Conservation (phyloP, 1,140 invertebrate genomes). For the Bombus superbus region DNA sequence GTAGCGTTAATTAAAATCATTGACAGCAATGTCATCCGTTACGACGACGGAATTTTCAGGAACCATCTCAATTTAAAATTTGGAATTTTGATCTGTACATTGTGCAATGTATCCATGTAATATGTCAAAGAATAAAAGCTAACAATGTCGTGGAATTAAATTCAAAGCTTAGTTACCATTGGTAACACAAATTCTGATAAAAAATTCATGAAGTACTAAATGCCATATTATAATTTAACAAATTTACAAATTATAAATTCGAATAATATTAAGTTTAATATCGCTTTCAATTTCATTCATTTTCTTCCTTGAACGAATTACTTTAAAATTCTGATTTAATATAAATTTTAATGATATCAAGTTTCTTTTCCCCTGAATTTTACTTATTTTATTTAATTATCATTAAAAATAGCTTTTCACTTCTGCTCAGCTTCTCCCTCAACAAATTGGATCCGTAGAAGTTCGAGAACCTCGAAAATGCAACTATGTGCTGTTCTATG, state of each 20-base stretch:
- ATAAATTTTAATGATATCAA: background rate
- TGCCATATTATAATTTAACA: background rate
- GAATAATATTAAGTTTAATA: too few species aligned
- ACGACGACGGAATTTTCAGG: too few species aligned
- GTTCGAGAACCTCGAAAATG: background rate
- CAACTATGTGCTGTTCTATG: too few species aligned
- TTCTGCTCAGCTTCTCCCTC: background rate
- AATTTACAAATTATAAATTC: background rate
- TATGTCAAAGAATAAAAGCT: background rate
- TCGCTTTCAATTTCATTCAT: too few species aligned
- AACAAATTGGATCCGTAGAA: background rate
- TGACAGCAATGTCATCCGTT: background rate
- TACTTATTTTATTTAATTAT: background rate
- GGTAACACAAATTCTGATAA: background rate
- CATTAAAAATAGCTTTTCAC: background rate
- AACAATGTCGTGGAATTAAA: background rate
- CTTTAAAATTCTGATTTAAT: background rate
- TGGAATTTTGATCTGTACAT: background rate
- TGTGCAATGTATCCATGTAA: background rate
- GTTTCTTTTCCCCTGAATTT: too few species aligned
- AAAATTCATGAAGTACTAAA: background rate
- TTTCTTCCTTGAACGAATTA: background rate
- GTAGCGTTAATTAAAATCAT: slow-evolving; percentile 13
- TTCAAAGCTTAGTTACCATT: background rate
- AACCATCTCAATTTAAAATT: background rate